Base-by-base conservation (phyloP, 2,113 vertebrate species). In the Falco punctatus region DNA sequence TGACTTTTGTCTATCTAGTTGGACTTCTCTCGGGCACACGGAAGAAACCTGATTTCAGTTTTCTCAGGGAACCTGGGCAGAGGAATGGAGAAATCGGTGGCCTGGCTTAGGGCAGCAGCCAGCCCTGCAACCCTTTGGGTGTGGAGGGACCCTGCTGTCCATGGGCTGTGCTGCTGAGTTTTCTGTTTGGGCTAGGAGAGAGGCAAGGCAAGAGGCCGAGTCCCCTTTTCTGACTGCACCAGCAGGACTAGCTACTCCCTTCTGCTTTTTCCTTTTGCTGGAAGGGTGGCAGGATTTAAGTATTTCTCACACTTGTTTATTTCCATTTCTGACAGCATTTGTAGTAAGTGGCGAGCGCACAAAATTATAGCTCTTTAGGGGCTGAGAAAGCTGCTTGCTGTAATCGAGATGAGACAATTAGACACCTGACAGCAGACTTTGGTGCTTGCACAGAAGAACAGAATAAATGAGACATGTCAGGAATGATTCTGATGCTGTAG, bases 241-340 rank as follows among this genome's bases (percentile, higher is more conserved):
- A 48, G 30, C 20, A 33, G 46, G 40, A 77, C 44, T 58, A 33
- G 62, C 51, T 66, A 54, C 19, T 66, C 14, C 15, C 23, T 58
- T 77, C 49, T 83, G 38, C 32, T 78, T 78, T 87, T 62, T 77
- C 6, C 14, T 81, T 74, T 54, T 6, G 1, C 26, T 67, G 57
- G 30, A 72, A 83, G 17, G 10, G 13, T 70, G 55, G 55, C 20
- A 59, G 38, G 52, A 62, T 86, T 40, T 42, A 38, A 93, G 26
- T 86, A 17, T 67, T 86, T 90, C 75, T 88, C 57, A 35, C 8
- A 48, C 70, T 79, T 91, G 72, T 46, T 89, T 12, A 38, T 94
- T 94, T 94, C 78, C 6, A n/a, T 92, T 88, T 86, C 85, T 90
- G 85, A 83, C n/a, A 92, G 59, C 71, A 48, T 90, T 93, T 90